Percentiles rank a stretch among this genome's conserved stretches.
Conservation (phyloP, 1,140 invertebrate genomes). For the Anastatus disparis region DNA sequence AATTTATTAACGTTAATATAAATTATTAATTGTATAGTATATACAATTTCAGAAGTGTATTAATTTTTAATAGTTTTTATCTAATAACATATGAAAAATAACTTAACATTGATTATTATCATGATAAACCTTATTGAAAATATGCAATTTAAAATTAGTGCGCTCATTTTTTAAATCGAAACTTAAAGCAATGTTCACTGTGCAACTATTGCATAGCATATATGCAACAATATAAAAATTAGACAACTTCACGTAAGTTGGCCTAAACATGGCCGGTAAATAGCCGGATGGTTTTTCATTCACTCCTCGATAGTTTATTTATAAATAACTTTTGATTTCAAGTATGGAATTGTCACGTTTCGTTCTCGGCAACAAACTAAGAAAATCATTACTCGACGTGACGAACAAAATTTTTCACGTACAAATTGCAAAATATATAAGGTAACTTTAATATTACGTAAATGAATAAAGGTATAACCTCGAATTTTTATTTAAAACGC, state of each 20-base stretch:
- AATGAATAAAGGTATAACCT: slow-evolving; percentile 41
- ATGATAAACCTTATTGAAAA: too few species aligned
- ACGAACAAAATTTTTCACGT: slow-evolving; percentile 48
- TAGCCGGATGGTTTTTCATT: slow-evolving; percentile 31
- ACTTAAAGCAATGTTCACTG: too few species aligned
- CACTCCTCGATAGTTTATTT: not conserved
- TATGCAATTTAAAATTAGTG: too few species aligned
- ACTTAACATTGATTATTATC: too few species aligned
- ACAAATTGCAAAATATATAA: slow-evolving; percentile 55
- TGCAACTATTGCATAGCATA: too few species aligned
- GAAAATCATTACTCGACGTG: slow-evolving; percentile 49
- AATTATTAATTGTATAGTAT: too few species aligned
- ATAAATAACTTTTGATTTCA: slow-evolving; percentile 19
- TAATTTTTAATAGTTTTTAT: too few species aligned
- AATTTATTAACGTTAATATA: too few species aligned
- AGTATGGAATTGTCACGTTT: slow-evolving; percentile 56
- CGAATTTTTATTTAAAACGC: slow-evolving; percentile 5
- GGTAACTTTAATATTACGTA: slow-evolving; percentile 49
- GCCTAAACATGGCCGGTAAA: slow-evolving; percentile 32
- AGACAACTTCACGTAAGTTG: not conserved
- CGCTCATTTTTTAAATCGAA: too few species aligned
- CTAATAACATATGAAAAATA: too few species aligned
- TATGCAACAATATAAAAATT: too few species aligned
- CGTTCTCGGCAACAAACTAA: slow-evolving; percentile 44
- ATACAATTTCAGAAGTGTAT: too few species aligned